These are phyloP conservation scores for Thomomys bottae DNA, from an alignment of 2,113 vertebrate genomes.

Conservation along the genomic window DNA sequence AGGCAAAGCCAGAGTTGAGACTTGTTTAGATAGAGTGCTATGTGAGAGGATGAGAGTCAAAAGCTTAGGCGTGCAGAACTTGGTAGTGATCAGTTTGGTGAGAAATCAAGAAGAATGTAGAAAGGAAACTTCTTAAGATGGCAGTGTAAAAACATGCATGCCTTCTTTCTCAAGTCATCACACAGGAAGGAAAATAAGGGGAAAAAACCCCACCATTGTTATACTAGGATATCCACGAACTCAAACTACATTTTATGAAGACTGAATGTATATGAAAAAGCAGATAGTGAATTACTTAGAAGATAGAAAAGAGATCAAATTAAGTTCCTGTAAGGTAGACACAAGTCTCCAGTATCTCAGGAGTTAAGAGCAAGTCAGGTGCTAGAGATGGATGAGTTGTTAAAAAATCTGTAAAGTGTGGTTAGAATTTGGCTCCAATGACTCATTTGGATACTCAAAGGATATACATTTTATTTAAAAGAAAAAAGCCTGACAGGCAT, in stretches of 20 bases:
- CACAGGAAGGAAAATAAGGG: background rate
- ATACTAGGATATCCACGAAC: background rate
- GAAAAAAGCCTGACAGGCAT: background rate
- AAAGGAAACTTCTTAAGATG: conserved; percentile 5
- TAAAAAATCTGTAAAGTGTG: background rate
- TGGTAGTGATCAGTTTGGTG: background rate
- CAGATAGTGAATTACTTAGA: background rate
- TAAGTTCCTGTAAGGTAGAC: background rate
- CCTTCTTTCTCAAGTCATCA: background rate
- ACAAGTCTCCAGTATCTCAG: background rate
- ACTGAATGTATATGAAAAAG: background rate
- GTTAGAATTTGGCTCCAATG: background rate
- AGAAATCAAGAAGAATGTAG: conserved; percentile 9
- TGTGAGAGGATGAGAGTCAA: background rate
- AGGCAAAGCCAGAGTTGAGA: background rate
- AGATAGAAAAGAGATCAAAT: background rate
- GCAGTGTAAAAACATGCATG: conserved; percentile 1
- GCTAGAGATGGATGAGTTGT: background rate
- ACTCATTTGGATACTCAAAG: too few species aligned
- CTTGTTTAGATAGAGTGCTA: background rate
- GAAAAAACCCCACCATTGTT: background rate
- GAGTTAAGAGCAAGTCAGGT: conserved; percentile 1
- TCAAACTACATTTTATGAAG: conserved; percentile 23
- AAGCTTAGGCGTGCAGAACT: background rate
- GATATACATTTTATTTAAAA: too few species aligned